Conservation (phyloP, 2,888 invertebrate species). For the Gibbula magus region DNA sequence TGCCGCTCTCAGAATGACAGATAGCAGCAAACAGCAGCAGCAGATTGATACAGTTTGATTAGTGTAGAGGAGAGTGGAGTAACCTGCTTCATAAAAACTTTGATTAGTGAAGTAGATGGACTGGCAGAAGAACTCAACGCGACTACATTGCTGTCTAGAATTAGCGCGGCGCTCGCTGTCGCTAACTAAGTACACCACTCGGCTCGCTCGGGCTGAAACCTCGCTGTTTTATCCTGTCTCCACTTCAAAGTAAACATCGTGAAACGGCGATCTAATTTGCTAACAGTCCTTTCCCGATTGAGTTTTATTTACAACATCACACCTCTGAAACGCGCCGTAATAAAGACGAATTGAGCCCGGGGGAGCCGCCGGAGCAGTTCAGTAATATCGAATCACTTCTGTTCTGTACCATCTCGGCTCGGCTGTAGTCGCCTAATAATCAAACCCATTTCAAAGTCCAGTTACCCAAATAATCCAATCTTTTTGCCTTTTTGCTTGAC, state of each 20-base stretch:
- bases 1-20: no score
- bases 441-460: slow-evolving; percentile 14
- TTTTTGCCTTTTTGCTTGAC: slow-evolving; percentile 22
- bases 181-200: no score
- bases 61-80: no score
- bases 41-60: no score
- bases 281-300: slow-evolving; percentile 12
- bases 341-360: neutral
- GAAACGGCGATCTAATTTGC: slow-evolving; percentile 19
- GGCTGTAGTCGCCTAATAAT: neutral
- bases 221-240: neutral
- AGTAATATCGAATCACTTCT: slow-evolving; percentile 18
- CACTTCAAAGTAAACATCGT: slow-evolving; percentile 10
- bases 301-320: slow-evolving; percentile 14
- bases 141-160: no score
- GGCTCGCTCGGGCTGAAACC: no score
- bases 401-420: neutral
- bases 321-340: slow-evolving; percentile 6
- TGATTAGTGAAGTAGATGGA: no score
- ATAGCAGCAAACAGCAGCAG: no score
- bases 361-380: neutral
- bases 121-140: no score
- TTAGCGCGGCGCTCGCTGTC: no score
- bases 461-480: slow-evolving; percentile 23
- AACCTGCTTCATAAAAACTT: no score